Evolutionary conservation across 2,113 vertebrate genomes (phyloP), one percentile per base, ranked within the genome.

Genomic region (Forbesichthys papilliferus): DNA sequence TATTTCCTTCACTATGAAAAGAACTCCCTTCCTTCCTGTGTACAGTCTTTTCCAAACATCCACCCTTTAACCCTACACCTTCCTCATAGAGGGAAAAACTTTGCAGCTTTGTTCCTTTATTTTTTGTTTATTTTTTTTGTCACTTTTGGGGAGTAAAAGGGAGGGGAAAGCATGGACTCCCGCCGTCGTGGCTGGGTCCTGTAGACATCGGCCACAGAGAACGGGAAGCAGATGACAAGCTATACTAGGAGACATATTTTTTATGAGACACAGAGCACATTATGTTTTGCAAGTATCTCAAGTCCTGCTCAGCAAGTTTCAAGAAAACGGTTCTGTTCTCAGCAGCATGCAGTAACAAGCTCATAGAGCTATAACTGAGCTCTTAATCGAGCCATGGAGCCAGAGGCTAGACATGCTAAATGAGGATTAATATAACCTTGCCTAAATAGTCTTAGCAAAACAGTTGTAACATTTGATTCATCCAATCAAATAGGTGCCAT

Each of bases 221-320:
- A 27, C 55, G 67, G 60, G 70, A 79, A 70, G 62, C 70, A 66
- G 73, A 83, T 83, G 79, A 84, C 64, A 66, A 66, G 70, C 56
- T 54, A 54, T 59, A 52, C 34, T 47, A 10, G 48, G 54, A 33
- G 66, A 57, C 47, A 12, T 71, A 66, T 69, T 73, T 57, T 73
- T 66, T 11, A 18, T 2, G 55, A 62, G 68, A 85, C 81, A 85
- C 83, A 84, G 65, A 68, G 11, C 11, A 74, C 27, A 80, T 83
- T 87, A 69, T 86, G 61, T 69, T 20, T 13, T 33, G 16, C 18
- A 14, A 73, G 64, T 48, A 46, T 69, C 72, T 75, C 69, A 3
- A 18, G 68, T 71, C 18, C 61, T 64, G 74, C 49, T 71, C 33
- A 18, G 52, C 68, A 61, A 74, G 52, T 68, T 75, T 73, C 66